phyloP scores from a whole-genome alignment of 1,140 invertebrate species.

The Dendroctonus ponderosae region DNA sequence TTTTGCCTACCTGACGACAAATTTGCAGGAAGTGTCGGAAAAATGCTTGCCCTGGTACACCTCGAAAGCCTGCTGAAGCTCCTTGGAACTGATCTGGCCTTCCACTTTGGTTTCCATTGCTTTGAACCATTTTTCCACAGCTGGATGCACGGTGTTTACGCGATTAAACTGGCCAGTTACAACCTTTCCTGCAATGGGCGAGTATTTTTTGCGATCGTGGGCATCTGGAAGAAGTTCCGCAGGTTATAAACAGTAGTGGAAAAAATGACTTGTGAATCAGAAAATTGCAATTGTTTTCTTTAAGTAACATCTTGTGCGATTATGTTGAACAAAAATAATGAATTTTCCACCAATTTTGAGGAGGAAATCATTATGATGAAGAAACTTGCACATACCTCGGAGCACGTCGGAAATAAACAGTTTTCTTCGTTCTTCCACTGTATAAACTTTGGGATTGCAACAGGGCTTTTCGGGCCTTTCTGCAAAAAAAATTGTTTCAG shows the following conservation, averaged over 20 bases:
- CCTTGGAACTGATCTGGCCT: slow-evolving; percentile 40
- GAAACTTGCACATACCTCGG: slow-evolving; percentile 4
- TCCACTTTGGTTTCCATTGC: slow-evolving; percentile 40
- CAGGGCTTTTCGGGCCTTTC: slow-evolving; percentile 7
- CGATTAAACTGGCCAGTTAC: slow-evolving; percentile 6
- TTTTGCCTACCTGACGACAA: slow-evolving; percentile 40
- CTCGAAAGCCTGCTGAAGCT: slow-evolving; percentile 46
- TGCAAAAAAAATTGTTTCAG: too few relatives aligned
- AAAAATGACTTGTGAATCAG: too few relatives aligned
- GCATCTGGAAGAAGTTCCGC: slow-evolving; percentile 7
- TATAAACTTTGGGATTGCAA: background rate
- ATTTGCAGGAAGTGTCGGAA: slow-evolving; percentile 45
- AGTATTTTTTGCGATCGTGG: slow-evolving; percentile 10
- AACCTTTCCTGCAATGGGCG: slow-evolving; percentile 1
- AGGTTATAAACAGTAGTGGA: too few relatives aligned
- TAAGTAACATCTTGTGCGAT: too few relatives aligned
- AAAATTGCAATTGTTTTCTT: too few relatives aligned
- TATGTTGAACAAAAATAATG: too few relatives aligned
- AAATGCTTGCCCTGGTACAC: slow-evolving; percentile 45
- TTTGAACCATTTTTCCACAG: slow-evolving; percentile 38
- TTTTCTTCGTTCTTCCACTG: slow-evolving; percentile 18
- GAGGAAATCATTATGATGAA: background rate
- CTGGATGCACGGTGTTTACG: slow-evolving; percentile 27
- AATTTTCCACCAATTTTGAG: too few relatives aligned
- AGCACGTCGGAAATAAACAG: slow-evolving; percentile 20